Evolutionary conservation across 2,888 invertebrate species (phyloP).

Genomic region (Meiosimyza decipiens): DNA sequence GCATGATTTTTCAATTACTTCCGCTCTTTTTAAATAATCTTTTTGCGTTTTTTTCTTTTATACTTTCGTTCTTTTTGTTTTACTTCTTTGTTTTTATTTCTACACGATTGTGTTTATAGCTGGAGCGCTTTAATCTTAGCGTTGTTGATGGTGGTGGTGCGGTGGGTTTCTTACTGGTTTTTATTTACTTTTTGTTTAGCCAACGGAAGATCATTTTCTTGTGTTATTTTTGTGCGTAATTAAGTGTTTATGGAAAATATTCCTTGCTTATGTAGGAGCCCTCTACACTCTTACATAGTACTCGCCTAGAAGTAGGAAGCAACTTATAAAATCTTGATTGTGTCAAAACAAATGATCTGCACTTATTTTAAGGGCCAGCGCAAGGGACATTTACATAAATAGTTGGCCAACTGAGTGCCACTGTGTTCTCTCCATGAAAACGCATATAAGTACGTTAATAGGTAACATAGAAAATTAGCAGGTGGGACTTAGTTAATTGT

Average conservation of each 20-base stretch:
- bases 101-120: constrained; percentile 5
- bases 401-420: no score
- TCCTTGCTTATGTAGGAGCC: no score
- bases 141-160: neutral
- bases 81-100: neutral
- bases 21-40: constrained; percentile 39
- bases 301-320: no score
- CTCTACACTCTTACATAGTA: no score
- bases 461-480: no score
- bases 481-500: no score
- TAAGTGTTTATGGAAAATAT: constrained; percentile 2
- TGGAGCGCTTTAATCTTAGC: neutral
- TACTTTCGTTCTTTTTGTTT: constrained; percentile 9
- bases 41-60: constrained; percentile 14
- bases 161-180: neutral
- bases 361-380: no score
- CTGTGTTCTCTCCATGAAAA: no score
- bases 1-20: constrained; percentile 43
- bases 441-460: no score
- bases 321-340: no score
- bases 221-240: constrained; percentile 6
- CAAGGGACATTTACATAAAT: no score
- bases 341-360: no score
- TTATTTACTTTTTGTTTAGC: neutral
- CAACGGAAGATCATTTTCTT: constrained; percentile 12